These are phyloP conservation scores for Drosophila willistoni DNA, from an alignment of 1,140 invertebrate genomes.

Conservation along the genomic window DNA sequence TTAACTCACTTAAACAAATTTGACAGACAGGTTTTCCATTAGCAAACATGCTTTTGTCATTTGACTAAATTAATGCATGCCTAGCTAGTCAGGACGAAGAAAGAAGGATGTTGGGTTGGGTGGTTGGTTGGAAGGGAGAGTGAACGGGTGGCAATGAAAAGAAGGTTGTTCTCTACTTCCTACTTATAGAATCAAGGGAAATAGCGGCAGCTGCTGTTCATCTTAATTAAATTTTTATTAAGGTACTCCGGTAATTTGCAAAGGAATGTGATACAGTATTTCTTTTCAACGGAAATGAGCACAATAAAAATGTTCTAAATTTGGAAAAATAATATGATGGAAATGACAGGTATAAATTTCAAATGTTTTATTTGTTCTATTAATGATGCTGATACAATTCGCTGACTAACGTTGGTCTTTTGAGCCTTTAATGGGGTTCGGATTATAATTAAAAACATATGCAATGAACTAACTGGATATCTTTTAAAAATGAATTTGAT, in stretches of 20 bases:
- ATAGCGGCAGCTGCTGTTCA: slow-evolving; percentile 31
- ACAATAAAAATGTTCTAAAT: slow-evolving; percentile 4
- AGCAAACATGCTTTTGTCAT: slow-evolving; percentile 79
- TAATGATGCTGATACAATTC: no score
- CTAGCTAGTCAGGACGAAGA: slow-evolving; percentile 19
- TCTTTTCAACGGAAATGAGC: background rate
- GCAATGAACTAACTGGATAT: no score
- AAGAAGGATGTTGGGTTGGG: no score
- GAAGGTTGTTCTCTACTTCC: background rate
- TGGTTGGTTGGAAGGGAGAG: background rate
- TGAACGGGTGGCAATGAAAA: background rate
- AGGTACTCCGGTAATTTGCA: background rate
- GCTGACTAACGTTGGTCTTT: no score
- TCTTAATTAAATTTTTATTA: slow-evolving; percentile 22
- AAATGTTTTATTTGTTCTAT: background rate
- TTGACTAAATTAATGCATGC: slow-evolving; percentile 73
- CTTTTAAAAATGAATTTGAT: no score
- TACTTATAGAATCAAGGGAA: background rate
- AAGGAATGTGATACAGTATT: slow-evolving; percentile 1
- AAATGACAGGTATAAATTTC: background rate
- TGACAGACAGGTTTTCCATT: slow-evolving; percentile 76
- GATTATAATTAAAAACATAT: no score
- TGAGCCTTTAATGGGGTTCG: no score
- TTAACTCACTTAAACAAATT: slow-evolving; percentile 68
- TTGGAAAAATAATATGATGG: background rate